Conservation (phyloP, 1,140 invertebrate species). For the Aphelinus certus region DNA sequence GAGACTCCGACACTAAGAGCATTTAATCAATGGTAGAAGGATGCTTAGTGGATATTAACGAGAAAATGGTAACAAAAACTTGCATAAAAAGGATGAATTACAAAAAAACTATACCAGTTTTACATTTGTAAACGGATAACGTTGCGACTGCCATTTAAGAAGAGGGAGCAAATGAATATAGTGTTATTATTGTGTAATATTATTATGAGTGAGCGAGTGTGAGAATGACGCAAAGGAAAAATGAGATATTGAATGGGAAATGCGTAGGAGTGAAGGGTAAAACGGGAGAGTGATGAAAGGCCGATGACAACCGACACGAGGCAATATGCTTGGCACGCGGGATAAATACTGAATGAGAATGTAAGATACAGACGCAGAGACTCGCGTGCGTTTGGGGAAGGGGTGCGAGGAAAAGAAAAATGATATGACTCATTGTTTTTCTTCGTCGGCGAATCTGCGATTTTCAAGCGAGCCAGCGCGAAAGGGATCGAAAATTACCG, state of each 20-base stretch:
- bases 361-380: no score
- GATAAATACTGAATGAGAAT: no score
- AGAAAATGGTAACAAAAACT: conserved; percentile 41
- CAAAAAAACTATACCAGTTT: conserved; percentile 49
- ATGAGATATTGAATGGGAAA: no score
- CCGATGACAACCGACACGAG: not conserved
- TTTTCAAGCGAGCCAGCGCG: no score
- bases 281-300: conserved; percentile 12
- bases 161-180: conserved; percentile 45
- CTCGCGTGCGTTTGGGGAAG: no score
- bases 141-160: conserved; percentile 49
- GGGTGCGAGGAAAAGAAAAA: no score
- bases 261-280: conserved; percentile 7
- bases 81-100: conserved; percentile 37
- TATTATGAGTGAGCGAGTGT: conserved; percentile 41
- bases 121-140: conserved; percentile 50
- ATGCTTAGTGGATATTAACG: conserved; percentile 56
- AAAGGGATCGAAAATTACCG: no score
- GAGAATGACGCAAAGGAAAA: not conserved
- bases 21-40: conserved; percentile 61
- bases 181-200: conserved; percentile 54
- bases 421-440: no score
- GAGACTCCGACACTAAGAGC: conserved; percentile 56
- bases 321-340: no score
- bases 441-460: no score